phyloP scores from a whole-genome alignment of 1,140 invertebrate species.

The Holcopasites calliopsidis region DNA sequence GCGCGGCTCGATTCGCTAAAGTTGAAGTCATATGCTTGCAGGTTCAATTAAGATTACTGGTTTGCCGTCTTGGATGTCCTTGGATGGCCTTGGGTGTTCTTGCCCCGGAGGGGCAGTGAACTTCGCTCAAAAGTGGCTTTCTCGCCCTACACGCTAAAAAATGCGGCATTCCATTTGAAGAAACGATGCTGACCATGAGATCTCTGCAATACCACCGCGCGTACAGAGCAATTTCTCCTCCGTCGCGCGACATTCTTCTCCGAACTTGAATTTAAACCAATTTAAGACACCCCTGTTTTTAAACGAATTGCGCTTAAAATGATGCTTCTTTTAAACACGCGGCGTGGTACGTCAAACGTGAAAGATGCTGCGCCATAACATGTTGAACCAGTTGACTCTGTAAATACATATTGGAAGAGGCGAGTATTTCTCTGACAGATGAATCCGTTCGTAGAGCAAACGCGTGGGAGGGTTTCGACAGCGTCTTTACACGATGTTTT shows the following conservation, averaged over 20 bases:
- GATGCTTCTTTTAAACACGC: background rate
- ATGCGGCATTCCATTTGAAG: constrained; percentile 1
- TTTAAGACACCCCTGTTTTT: no score
- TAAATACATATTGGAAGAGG: no score
- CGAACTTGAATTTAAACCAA: constrained; percentile 13
- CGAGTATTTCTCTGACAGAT: background rate
- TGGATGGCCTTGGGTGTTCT: background rate
- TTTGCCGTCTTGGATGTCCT: no score
- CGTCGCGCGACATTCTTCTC: background rate
- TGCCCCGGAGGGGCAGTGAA: background rate
- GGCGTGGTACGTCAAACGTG: background rate
- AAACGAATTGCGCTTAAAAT: background rate
- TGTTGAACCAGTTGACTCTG: no score
- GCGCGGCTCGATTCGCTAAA: no score
- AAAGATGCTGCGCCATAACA: background rate
- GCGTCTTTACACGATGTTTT: constrained; percentile 21
- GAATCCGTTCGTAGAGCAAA: background rate
- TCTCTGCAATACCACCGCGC: constrained; percentile 6
- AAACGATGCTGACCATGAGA: constrained; percentile 10
- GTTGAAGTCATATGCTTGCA: no score
- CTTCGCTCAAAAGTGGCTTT: background rate
- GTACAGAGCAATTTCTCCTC: background rate
- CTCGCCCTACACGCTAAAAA: constrained; percentile 1
- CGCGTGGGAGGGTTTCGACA: constrained; percentile 16
- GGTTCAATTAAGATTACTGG: no score